phyloP scores from a whole-genome alignment of 2,797 vertebrate genomes.

The Peromyscus aztecus region DNA sequence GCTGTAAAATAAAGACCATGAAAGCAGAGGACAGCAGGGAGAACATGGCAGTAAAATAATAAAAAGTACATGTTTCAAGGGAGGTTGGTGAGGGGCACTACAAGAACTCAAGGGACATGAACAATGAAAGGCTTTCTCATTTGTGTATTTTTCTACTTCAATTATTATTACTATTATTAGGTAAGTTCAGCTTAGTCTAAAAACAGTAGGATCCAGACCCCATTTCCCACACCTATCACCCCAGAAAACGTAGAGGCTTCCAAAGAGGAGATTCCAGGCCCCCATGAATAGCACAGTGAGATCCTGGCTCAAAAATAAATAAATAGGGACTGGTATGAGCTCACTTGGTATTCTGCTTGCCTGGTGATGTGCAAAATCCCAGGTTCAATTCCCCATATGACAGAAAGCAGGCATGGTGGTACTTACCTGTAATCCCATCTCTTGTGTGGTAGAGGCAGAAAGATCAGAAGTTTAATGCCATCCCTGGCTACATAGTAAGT shows the following conservation, averaged over 20 bases:
- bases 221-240: too few relatives aligned
- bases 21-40: rapidly evolving
- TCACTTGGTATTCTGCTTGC: not conserved
- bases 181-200: not conserved
- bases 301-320: not conserved
- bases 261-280: not conserved
- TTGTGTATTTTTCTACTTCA: not conserved
- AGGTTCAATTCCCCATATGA: not conserved
- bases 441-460: not conserved
- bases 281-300: not conserved
- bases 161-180: not conserved
- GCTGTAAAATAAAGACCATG: rapidly evolving
- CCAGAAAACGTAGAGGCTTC: not conserved
- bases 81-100: too few relatives aligned
- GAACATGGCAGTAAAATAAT: not conserved
- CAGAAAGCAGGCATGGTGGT: not conserved
- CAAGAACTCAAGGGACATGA: rapidly evolving
- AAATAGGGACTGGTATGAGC: not conserved
- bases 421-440: not conserved
- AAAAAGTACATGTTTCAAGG: not conserved
- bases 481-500: not conserved
- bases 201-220: not conserved
- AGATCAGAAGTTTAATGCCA: not conserved
- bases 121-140: not conserved
- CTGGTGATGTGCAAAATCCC: not conserved